These are phyloP conservation scores for Umimayanthus kanabou DNA, from an alignment of 92 coral and sea anemone genomes.

Conservation along the genomic window DNA sequence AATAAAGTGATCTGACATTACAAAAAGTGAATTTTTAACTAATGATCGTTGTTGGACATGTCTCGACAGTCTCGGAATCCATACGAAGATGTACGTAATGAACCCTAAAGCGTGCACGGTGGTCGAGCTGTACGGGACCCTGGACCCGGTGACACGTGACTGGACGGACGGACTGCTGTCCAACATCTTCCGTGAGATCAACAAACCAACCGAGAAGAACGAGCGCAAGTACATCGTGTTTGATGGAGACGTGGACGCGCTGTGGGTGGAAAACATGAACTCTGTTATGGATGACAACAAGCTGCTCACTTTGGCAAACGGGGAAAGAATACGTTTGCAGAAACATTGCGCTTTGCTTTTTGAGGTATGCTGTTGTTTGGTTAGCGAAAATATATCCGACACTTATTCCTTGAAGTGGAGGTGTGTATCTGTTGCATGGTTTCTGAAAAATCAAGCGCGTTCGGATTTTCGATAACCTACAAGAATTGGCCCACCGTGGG, in stretches of 20 bases:
- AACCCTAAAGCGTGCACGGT: conserved; percentile 98
- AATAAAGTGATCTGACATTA: too few species aligned
- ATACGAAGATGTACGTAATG: conserved; percentile 90
- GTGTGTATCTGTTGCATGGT: neutral
- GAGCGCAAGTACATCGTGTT: conserved; percentile 99
- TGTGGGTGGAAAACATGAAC: conserved; percentile 99
- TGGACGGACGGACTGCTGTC: conserved; percentile 99
- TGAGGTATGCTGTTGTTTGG: conserved; percentile 70
- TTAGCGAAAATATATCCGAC: neutral
- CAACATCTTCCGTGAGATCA: conserved; percentile 97
- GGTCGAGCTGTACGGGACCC: conserved; percentile 92
- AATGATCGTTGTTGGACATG: neutral
- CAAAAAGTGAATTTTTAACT: too few species aligned
- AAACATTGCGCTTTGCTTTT: conserved; percentile 96
- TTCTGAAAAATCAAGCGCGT: neutral
- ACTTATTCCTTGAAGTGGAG: neutral
- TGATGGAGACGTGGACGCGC: conserved; percentile 98
- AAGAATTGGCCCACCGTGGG: too few species aligned
- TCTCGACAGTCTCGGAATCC: conserved; percentile 81
- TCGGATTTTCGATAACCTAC: neutral
- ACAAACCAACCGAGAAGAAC: conserved; percentile 97
- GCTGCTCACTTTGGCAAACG: conserved; percentile 93
- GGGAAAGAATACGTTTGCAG: conserved; percentile 97
- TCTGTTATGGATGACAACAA: conserved; percentile 99
- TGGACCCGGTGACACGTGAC: conserved; percentile 98